Base-by-base conservation (phyloP, 1,140 invertebrate genomes). In the Brachionus rubens region DNA sequence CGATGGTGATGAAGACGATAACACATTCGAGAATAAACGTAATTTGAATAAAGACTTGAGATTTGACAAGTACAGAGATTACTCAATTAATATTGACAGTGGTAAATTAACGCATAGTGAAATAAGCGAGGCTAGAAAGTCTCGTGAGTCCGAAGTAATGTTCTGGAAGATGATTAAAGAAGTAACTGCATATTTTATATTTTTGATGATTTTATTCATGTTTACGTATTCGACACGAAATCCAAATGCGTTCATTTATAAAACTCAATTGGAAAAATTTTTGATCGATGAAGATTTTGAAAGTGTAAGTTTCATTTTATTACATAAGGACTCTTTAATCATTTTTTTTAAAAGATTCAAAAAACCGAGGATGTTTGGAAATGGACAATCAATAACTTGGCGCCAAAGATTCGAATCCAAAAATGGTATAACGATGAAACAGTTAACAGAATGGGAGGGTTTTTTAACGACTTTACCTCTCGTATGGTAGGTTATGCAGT, bases 401-500 rank as follows among this genome's bases (percentile, higher is more conserved):
- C 52, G 10, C 40, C 72, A 41, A 76, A 62, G 14, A 46, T 54
- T 40, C 33, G 72, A 19, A 24, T 59, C 2, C 19, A 12, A 16
- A 41, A 76, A 47, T 76, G 72, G 72, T 76, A 76, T 43, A 76
- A 76, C 47, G 50, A 21, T 10, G 12, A 56, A n/a, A n/a, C 36
- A 16, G 40, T 40, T 28, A n/a, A 12, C n/a, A 33, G 30, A 24
- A 46, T 56, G 41, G 52, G 50, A 21, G 87, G 87, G 3, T 88
- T 85, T 78, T 79, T 88, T 4, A 81, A 83, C 77, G 87, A 88
- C 79, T 82, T 84, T 70, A 83, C 84, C 9, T 86, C 85, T 14
- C 80, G 87, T 75, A 83, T 88, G 14, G 86, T 88, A 83, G 87
- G 87, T 19, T 87, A 87, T 79, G 87, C 83, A 14, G 82, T 85